Conservation (phyloP, 2,113 vertebrate species). For the Eidolon helvum region DNA sequence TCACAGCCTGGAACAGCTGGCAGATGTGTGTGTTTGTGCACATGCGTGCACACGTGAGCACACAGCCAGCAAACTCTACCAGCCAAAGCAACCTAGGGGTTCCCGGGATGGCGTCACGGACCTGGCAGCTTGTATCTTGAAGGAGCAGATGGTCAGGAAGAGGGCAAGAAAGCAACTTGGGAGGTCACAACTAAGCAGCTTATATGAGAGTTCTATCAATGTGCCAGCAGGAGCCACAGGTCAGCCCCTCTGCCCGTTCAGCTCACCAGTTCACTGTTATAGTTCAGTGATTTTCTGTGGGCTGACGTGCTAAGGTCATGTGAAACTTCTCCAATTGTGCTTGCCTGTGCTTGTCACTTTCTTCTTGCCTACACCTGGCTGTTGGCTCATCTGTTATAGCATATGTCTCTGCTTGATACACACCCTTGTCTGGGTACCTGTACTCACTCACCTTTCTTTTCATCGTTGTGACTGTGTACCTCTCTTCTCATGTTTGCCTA, state of each 20-base stretch:
- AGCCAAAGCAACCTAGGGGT: neutral
- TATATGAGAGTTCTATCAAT: fast-evolving
- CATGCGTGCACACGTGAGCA: fast-evolving
- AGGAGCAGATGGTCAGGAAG: neutral
- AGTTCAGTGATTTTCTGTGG: neutral
- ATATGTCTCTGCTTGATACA: fast-evolving
- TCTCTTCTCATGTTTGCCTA: too few relatives aligned
- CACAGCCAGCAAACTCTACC: neutral
- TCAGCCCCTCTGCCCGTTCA: neutral
- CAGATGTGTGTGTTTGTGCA: fast-evolving
- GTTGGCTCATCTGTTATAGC: neutral
- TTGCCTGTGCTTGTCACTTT: neutral
- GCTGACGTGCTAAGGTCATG: fast-evolving
- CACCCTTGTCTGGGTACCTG: too few relatives aligned
- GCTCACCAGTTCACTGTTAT: fast-evolving
- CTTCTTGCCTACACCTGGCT: neutral
- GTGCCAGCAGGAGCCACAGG: neutral
- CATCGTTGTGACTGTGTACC: fast-evolving
- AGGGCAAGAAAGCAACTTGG: neutral
- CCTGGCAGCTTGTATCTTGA: neutral
- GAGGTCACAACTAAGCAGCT: fast-evolving
- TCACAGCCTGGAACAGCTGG: neutral
- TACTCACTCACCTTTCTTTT: neutral
- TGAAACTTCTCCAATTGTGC: neutral
- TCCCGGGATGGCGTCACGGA: neutral